These are phyloP conservation scores for Tiaroga cobitis DNA, from an alignment of 2,797 vertebrate genomes.

Conservation along the genomic window DNA sequence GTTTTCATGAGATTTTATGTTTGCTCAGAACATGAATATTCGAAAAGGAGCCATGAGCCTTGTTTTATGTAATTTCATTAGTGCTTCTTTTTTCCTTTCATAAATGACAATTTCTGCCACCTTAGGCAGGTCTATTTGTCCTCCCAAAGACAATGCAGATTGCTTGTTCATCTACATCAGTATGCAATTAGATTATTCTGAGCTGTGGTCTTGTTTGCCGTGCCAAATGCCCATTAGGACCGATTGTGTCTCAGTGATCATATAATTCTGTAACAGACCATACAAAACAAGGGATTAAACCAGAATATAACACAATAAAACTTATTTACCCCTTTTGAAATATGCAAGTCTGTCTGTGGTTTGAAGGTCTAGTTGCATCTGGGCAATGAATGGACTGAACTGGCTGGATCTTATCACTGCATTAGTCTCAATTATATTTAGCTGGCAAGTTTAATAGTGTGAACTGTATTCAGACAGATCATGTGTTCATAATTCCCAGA, in stretches of 20 bases:
- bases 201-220: constrained; percentile 22
- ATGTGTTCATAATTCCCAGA: background rate
- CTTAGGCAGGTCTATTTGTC: constrained; percentile 31
- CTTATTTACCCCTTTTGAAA: background rate
- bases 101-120: constrained; percentile 15
- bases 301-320: constrained; percentile 26
- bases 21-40: constrained; percentile 7
- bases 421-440: background rate
- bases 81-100: background rate
- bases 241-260: background rate
- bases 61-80: background rate
- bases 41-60: background rate
- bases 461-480: background rate
- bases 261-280: constrained; percentile 19
- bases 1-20: constrained; percentile 7
- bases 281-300: constrained; percentile 7
- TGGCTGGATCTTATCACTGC: background rate
- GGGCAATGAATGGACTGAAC: background rate
- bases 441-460: background rate
- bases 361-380: background rate
- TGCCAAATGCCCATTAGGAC: constrained; percentile 24
- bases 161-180: constrained; percentile 35
- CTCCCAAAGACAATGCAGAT: constrained; percentile 28
- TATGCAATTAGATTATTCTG: constrained; percentile 30
- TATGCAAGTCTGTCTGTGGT: background rate